Base-by-base conservation (phyloP, 2,797 vertebrate genomes). In the Lutjanus campechanus region DNA sequence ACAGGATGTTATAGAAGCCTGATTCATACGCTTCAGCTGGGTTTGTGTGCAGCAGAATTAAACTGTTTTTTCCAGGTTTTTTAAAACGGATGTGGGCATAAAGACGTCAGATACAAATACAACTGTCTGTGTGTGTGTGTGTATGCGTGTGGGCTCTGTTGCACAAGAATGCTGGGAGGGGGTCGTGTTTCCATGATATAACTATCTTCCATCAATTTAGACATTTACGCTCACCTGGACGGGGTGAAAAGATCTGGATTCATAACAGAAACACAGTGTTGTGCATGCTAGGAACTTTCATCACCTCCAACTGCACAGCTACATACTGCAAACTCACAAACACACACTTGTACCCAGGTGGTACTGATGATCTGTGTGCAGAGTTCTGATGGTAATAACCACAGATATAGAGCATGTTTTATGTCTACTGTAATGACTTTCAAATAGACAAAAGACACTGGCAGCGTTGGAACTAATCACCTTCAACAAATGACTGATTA, bases 1-100 rank as follows among this genome's bases (percentile, higher is more conserved):
- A 86, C 86, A 86, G 86, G 89, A 90, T 87, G 90, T 90, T 86
- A 87, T 22, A 89, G 88, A 83, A 63, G 25, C 64, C 46, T 49
- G 51, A 73, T 63, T 89, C 73, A 59, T 65, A 79, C n/a, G 19
- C 74, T 81, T 84, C 70, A 59, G 69, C 76, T 22, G 1, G 61
- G 62, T 70, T 74, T 65, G 50, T 71, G 64, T 36, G 58, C 17
- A 65, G 41, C 49, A 76, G 68, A 81, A 69, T 80, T 50, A 66
- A 77, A 78, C 41, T 1, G 7, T 58, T 73, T 76, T 88, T 64
- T 79, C 29, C 69, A 62, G 58, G n/a, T 58, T 77, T 77, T 77
- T 62, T 81, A 51, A 22, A 80, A 77, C 11, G 20, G 68, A 83
- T 74, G 79, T 78, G 56, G 75, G 70, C 65, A 81, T 62, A 69